Evolutionary conservation across 1,140 invertebrate genomes (phyloP), one percentile per base, ranked within the genome.

Genomic region (Drosophila subobscura): DNA sequence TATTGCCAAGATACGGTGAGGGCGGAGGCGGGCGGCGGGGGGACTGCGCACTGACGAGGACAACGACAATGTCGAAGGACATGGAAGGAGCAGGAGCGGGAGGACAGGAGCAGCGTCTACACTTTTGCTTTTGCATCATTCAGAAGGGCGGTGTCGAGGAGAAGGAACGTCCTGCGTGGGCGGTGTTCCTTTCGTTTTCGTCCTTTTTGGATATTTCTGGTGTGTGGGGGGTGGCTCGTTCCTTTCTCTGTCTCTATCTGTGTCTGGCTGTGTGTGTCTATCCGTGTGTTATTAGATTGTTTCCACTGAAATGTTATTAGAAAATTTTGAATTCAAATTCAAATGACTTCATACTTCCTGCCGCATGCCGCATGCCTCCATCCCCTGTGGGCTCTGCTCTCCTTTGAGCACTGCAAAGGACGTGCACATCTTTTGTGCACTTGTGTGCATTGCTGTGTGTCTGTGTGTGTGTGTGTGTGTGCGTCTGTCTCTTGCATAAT

Each of bases 251-350:
- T 55, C 45, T 12, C 45, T 54, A 23, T 51, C 14, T 59, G 20
- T 12, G 16, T 20, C 16, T 20, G 16, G 16, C n/a, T 51, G n/a
- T 46, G 41, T 22, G 10, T 49, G 40, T 50, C 16, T 52, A 27
- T 65, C 40, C 54, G 22, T 79, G 45, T 83, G 83, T 83, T 88
- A 88, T 88, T 88, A 83, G 83, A 88, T 88, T 88, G 83, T 88
- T 88, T 83, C 83, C 75, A 54, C 83, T 89, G 72, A 88, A 88
- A 88, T 83, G 83, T 88, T 88, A 88, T 88, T 88, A 88, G 83
- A 88, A 79, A 79, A 88, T 88, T 88, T 76, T 88, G 84, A 88
- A 89, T 88, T 88, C 83, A 88, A 88, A 88, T 81, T 88, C 83
- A 89, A 88, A 88, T 88, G 84, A 84, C 84, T 88, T 88, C 72